These are phyloP conservation scores for Aramus guarauna DNA, from an alignment of 2,113 vertebrate species.

Conservation along the genomic window DNA sequence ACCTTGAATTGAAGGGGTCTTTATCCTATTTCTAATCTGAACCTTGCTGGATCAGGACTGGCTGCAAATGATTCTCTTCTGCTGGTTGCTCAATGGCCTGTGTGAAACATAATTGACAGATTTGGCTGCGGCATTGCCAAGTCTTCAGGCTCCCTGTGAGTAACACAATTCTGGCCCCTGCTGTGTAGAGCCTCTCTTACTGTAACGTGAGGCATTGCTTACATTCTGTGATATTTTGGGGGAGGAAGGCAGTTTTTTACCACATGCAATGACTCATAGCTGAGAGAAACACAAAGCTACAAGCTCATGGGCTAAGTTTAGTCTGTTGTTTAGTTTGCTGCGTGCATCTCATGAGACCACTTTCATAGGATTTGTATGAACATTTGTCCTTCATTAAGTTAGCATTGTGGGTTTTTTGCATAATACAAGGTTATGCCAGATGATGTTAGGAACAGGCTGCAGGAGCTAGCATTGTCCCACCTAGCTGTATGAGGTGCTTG, in stretches of 20 bases:
- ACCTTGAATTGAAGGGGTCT: not conserved
- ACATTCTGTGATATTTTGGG: not conserved
- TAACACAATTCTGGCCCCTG: not conserved
- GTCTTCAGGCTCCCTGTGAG: not conserved
- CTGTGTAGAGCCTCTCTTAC: not conserved
- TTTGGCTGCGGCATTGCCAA: not conserved
- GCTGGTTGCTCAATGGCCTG: not conserved
- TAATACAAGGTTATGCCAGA: not conserved
- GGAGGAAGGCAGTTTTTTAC: not conserved
- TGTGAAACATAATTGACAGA: not conserved
- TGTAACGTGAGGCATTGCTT: not conserved
- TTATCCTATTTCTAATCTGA: not conserved
- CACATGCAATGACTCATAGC: conserved; percentile 27
- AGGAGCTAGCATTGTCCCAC: not conserved
- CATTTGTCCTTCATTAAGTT: not conserved
- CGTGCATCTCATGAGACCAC: not conserved
- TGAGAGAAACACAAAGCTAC: not conserved
- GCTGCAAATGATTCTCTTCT: not conserved
- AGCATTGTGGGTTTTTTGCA: not conserved
- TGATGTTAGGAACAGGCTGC: not conserved
- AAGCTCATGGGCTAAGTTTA: not conserved
- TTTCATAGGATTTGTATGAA: not conserved
- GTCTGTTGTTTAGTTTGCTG: not conserved
- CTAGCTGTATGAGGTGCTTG: not conserved
- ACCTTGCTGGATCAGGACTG: not conserved